Base-by-base conservation (phyloP, 2,113 vertebrate species). In the Lipotes vexillifer region DNA sequence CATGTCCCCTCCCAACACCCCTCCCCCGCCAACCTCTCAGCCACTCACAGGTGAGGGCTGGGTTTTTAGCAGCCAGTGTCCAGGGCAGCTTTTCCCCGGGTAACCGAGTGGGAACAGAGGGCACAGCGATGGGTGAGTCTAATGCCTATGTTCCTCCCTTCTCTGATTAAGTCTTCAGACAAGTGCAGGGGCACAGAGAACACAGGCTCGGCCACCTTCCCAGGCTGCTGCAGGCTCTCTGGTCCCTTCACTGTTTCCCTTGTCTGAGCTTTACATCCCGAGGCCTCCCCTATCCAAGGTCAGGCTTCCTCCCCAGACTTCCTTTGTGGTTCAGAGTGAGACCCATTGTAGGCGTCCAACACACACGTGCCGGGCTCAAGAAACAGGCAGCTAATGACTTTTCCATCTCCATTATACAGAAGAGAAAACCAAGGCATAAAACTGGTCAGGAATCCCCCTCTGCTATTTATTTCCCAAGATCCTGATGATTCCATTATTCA, bases 71-170 rank as follows among this genome's bases (percentile, higher is more conserved):
- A 46, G 69, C 55, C n/a, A 6, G 31, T 0, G 11, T 36, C 88
- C 0, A 33, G 36, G 31, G 59, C 78, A 41, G 41, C 83, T 17
- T 21, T 23, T 90, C 61, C 41, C 21, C 9, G 1, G 38, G 61
- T 18, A 3, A 44, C 14, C 0, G 0, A 38, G 55, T n/a, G 31
- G 36, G 52, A 59, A 18, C 13, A 36, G 38, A 27, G 0, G 0
- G 44, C 88, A 9, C 41, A 38, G 91, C 7, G 38, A 10, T 7
- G 0, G 2, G 21, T 0, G 23, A 65, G 65, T 25, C 46, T 3
- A 25, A 7, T 0, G 13, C 14, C 36, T 7, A 4, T 3, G 68
- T 5, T 3, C 36, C 8, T 12, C 31, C 49, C 61, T 18, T 33
- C 33, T 44, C 87, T 59, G 29, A 6, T 9, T 6, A 25, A 15